Evolutionary conservation across 2,888 invertebrate species (phyloP).

Genomic region (Diaperis boleti): DNA sequence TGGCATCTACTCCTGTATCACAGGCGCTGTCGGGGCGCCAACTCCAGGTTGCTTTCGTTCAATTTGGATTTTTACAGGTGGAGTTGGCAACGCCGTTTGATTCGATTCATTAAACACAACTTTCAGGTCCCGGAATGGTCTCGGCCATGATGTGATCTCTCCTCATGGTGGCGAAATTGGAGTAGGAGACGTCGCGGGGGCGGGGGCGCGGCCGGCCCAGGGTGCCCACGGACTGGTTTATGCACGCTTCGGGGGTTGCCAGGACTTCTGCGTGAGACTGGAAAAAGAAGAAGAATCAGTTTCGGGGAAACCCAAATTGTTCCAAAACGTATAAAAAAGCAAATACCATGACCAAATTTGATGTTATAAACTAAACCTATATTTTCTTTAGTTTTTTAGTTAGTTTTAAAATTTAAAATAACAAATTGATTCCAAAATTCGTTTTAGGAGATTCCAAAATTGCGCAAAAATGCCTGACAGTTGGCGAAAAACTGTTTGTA

Average conservation of each 20-base stretch:
- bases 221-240: slow-evolving; percentile 54
- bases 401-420: too few species aligned
- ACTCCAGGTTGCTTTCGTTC: slow-evolving; percentile 15
- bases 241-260: slow-evolving; percentile 56
- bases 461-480: too few species aligned
- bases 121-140: slow-evolving; percentile 88
- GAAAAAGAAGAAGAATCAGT: slow-evolving; percentile 26
- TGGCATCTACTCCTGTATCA: slow-evolving; percentile 45
- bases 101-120: slow-evolving; percentile 78
- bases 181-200: slow-evolving; percentile 66
- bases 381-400: too few species aligned
- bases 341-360: too few species aligned
- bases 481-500: too few species aligned
- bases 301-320: too few species aligned
- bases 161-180: slow-evolving; percentile 72
- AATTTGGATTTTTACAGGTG: neutral
- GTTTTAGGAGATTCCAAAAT: too few species aligned
- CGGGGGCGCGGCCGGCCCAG: slow-evolving; percentile 61
- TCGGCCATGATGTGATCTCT: slow-evolving; percentile 84
- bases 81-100: slow-evolving; percentile 39
- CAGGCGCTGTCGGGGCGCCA: slow-evolving; percentile 35
- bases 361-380: too few species aligned
- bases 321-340: too few species aligned
- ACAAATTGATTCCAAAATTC: too few species aligned
- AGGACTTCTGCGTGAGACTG: slow-evolving; percentile 51